These are phyloP conservation scores for Caenorhabditis tropicalis DNA, from an alignment of 1,140 invertebrate species.

Conservation along the genomic window DNA sequence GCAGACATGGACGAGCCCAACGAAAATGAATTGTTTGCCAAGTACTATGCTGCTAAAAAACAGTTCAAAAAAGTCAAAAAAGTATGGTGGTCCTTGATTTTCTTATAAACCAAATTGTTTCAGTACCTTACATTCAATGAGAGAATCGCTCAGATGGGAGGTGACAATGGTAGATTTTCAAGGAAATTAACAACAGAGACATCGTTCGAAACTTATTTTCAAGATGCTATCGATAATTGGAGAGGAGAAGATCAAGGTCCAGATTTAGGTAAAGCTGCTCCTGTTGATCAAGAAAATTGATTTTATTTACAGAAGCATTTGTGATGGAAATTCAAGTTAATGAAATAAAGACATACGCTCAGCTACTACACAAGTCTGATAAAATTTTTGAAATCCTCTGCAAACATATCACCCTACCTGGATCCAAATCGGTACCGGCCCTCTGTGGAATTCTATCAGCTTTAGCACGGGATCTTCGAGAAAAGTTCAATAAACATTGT, in stretches of 20 bases:
- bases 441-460: constrained; percentile 53
- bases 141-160: not conserved
- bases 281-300: not conserved
- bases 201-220: constrained; percentile 1
- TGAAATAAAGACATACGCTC: constrained; percentile 60
- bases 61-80: constrained; percentile 30
- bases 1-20: not conserved
- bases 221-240: not conserved
- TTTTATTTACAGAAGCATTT: constrained; percentile 60
- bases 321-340: constrained; percentile 51
- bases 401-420: constrained; percentile 52
- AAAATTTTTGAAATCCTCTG: constrained; percentile 1
- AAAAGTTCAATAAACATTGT: constrained; percentile 59
- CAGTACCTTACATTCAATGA: constrained; percentile 25
- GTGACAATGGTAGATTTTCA: constrained; percentile 25
- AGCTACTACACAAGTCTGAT: constrained; percentile 58
- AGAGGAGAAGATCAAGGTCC: constrained; percentile 4
- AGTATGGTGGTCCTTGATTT: not conserved
- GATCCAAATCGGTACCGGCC: constrained; percentile 2
- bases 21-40: constrained; percentile 14
- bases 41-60: constrained; percentile 8
- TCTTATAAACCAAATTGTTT: not conserved
- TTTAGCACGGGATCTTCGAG: constrained; percentile 59
- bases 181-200: constrained; percentile 2
- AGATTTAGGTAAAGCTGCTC: not conserved